Conservation (phyloP, 2,797 vertebrate species). For the Mallotus villosus region DNA sequence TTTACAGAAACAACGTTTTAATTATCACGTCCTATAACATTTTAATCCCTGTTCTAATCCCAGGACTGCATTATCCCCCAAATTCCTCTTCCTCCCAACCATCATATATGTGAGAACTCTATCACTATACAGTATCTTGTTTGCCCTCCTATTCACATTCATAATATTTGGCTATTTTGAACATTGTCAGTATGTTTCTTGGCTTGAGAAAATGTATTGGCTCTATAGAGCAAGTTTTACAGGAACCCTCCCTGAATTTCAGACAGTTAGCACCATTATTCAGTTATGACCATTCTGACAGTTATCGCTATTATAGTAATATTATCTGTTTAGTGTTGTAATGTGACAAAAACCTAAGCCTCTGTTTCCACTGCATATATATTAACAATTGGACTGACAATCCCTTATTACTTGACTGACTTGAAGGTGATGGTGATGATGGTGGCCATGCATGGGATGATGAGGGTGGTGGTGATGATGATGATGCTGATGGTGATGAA, state of each 20-base stretch:
- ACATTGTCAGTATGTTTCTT: no score
- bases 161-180: no score
- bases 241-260: no score
- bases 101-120: no score
- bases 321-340: neutral
- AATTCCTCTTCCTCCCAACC: neutral
- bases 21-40: constrained; percentile 51
- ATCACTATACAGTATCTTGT: no score
- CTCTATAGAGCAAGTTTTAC: no score
- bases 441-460: constrained; percentile 69
- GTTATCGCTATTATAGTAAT: neutral
- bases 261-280: no score
- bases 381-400: neutral
- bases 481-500: constrained; percentile 75
- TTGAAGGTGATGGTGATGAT: constrained; percentile 71
- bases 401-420: constrained; percentile 65
- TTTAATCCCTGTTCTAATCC: constrained; percentile 55
- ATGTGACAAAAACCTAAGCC: neutral
- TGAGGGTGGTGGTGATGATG: constrained; percentile 73
- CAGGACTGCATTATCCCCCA: neutral
- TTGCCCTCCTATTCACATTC: no score
- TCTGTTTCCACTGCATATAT: neutral
- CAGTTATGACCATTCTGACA: no score
- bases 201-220: no score
- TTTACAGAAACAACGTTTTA: constrained; percentile 34